Percentiles rank a stretch among this genome's conserved stretches.
Evolutionary conservation across 2,797 vertebrate genomes (phyloP).

Genomic region (Clarias pachynema): DNA sequence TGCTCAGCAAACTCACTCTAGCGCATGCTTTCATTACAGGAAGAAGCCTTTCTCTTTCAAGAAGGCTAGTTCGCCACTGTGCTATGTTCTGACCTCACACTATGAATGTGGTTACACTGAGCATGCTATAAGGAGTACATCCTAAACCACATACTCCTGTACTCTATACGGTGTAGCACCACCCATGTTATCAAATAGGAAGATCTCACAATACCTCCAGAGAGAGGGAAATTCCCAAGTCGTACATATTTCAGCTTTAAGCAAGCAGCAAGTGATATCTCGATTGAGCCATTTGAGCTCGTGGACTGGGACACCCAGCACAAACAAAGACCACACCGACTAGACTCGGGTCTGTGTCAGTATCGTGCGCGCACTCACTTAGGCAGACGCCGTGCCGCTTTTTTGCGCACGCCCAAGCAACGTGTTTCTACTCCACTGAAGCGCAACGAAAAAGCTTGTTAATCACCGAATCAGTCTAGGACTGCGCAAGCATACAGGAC

Average conservation of each 20-base stretch:
- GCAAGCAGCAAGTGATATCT: not conserved
- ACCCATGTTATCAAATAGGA: not conserved
- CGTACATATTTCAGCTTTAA: not conserved
- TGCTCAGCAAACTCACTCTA: not conserved
- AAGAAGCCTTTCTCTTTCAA: conserved; percentile 12
- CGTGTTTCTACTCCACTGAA: conserved; percentile 67
- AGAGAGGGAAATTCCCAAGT: not conserved
- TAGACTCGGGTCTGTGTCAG: not conserved
- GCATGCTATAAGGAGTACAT: not conserved
- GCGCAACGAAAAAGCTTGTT: conserved; percentile 68
- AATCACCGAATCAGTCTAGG: conserved; percentile 73
- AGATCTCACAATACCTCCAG: not conserved
- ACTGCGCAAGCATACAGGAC: conserved; percentile 64
- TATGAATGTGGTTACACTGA: not conserved
- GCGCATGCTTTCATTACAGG: not conserved
- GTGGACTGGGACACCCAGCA: conserved; percentile 25
- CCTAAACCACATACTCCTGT: not conserved
- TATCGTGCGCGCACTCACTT: not conserved
- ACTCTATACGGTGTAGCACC: not conserved
- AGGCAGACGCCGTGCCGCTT: not conserved
- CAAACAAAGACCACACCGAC: conserved; percentile 18
- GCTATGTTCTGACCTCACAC: not conserved
- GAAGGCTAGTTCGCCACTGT: not conserved
- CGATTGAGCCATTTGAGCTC: not conserved
- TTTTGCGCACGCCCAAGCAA: conserved; percentile 47